Conservation (phyloP, 2,888 invertebrate genomes). For the Cephus pygmeus region DNA sequence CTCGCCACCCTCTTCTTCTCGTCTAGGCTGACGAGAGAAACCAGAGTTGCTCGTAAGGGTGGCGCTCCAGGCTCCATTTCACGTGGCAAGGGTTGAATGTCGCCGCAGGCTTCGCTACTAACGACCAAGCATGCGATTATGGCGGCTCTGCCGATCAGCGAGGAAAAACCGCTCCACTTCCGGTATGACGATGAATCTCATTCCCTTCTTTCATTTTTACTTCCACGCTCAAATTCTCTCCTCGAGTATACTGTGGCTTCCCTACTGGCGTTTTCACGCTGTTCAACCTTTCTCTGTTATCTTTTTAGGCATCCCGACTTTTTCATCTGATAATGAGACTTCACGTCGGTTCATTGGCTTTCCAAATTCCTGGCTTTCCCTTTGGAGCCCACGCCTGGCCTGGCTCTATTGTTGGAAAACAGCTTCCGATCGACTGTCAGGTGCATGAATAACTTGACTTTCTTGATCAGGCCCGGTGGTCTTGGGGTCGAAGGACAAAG, state of each 20-base stretch:
- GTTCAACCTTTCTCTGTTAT: background rate
- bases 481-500: background rate
- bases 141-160: slow-evolving; percentile 42
- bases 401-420: background rate
- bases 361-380: background rate
- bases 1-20: background rate
- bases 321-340: background rate
- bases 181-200: slow-evolving; percentile 23
- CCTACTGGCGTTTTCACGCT: background rate
- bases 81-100: slow-evolving; percentile 51
- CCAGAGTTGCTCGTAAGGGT: slow-evolving; percentile 16
- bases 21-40: slow-evolving; percentile 22
- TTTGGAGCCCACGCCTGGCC: background rate
- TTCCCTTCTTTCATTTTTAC: background rate
- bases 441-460: slow-evolving; percentile 55
- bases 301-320: background rate
- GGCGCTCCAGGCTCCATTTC: slow-evolving; percentile 22
- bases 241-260: background rate
- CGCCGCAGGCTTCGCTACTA: slow-evolving; percentile 49
- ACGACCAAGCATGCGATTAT: slow-evolving; percentile 52
- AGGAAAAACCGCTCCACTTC: slow-evolving; percentile 42
- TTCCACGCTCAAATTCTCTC: background rate
- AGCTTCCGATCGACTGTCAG: slow-evolving; percentile 38
- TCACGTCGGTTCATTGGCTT: background rate
- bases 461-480: slow-evolving; percentile 10